Evolutionary conservation across 2,797 vertebrate species (phyloP).

Genomic region (Parambassis ranga): DNA sequence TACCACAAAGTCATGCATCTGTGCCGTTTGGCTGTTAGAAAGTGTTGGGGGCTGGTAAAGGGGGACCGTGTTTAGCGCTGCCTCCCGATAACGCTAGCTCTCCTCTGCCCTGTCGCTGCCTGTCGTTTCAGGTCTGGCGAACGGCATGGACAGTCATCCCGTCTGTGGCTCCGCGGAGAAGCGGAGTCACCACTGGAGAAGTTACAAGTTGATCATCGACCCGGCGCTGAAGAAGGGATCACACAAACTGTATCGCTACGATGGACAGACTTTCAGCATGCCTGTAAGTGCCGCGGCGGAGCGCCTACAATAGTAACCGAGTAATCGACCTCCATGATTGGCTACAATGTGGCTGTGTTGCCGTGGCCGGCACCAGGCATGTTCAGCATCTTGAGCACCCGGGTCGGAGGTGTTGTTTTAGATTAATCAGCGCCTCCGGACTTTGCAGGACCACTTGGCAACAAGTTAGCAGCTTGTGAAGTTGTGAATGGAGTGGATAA

Average conservation of each 20-base stretch:
- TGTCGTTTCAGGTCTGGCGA: conserved; percentile 90
- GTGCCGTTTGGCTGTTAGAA: conserved; percentile 34
- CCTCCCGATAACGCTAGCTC: conserved; percentile 56
- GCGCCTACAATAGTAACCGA: conserved; percentile 64
- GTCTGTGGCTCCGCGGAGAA: conserved; percentile 95
- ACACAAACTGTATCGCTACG: conserved; percentile 98
- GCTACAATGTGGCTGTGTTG: conserved; percentile 52
- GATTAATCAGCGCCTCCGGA: background rate
- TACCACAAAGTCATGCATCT: conserved; percentile 48
- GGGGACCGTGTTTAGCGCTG: conserved; percentile 48
- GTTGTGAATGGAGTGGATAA: conserved; percentile 50
- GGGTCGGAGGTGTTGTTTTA: background rate
- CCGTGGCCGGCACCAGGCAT: conserved; percentile 14
- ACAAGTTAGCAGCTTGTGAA: conserved; percentile 64
- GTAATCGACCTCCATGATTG: conserved; percentile 73
- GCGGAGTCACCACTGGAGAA: conserved; percentile 98
- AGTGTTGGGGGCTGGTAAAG: conserved; percentile 50
- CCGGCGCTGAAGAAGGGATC: conserved; percentile 96
- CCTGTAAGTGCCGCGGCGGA: conserved; percentile 83
- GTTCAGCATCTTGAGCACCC: conserved; percentile 17
- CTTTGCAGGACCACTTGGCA: conserved; percentile 42
- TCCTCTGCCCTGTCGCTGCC: conserved; percentile 52
- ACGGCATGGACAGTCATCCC: conserved; percentile 96
- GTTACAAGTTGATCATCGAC: conserved; percentile 99
- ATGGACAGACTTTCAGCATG: conserved; percentile 95